phyloP scores from a whole-genome alignment of 2,113 vertebrate genomes.

The Acanthochromis polyacanthus region DNA sequence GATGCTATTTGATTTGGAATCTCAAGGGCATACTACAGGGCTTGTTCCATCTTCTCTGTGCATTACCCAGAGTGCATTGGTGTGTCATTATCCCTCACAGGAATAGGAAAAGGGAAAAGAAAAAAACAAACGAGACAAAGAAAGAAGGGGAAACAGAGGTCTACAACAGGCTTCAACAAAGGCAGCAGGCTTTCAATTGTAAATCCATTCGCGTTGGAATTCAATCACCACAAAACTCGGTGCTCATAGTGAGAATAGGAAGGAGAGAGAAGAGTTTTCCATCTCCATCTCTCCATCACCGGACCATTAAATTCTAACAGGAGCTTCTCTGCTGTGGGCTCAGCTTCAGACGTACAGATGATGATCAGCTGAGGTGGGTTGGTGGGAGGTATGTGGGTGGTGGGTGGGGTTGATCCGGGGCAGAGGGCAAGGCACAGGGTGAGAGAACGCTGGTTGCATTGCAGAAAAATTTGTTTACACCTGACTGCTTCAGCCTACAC shows the following conservation, averaged over 20 bases:
- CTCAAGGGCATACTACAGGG: slow-evolving; percentile 63
- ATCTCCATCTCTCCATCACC: slow-evolving; percentile 31
- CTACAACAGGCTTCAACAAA: slow-evolving; percentile 38
- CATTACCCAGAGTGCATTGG: slow-evolving; percentile 76
- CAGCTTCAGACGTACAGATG: slow-evolving; percentile 5
- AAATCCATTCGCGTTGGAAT: slow-evolving; percentile 66
- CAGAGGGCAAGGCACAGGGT: slow-evolving; percentile 18
- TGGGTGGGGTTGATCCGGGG: slow-evolving; percentile 17
- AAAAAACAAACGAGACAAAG: slow-evolving; percentile 18
- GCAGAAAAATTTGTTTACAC: slow-evolving; percentile 35
- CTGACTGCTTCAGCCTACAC: slow-evolving; percentile 24
- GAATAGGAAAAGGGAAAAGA: slow-evolving; percentile 23
- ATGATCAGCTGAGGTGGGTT: background rate
- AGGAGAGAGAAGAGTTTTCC: slow-evolving; percentile 8
- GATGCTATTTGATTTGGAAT: slow-evolving; percentile 72
- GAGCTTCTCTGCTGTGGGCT: slow-evolving; percentile 8
- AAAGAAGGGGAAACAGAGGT: slow-evolving; percentile 11
- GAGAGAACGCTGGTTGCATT: slow-evolving; percentile 6
- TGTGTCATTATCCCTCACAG: slow-evolving; percentile 56
- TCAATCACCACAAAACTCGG: slow-evolving; percentile 60
- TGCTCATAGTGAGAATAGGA: background rate
- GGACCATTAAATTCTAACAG: slow-evolving; percentile 28
- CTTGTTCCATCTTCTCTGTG: slow-evolving; percentile 62
- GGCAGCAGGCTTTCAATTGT: slow-evolving; percentile 45
- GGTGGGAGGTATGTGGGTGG: background rate